Evolutionary conservation across 2,113 vertebrate genomes (phyloP), one percentile per base, ranked within the genome.

Genomic region (Camelus bactrianus): DNA sequence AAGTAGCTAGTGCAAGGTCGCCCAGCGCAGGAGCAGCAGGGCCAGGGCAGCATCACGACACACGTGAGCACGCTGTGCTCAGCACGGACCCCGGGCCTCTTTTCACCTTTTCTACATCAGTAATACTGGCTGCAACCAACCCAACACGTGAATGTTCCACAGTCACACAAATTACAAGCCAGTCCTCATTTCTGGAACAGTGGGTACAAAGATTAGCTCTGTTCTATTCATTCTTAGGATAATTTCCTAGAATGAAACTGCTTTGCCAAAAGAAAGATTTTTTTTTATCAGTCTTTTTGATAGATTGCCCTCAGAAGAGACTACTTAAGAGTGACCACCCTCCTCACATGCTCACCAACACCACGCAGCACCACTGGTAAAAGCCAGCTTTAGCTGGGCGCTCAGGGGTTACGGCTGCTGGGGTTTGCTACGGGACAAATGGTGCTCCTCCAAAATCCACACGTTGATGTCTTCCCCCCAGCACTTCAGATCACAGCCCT

Each of bases 361-460:
- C 4, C 38, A 42, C 38, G 38, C 38, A 42, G 52, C 7, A 15
- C 9, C 83, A 17, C 14, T 46, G n/a, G 54, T 3, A n/a, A 80
- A 62, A 83, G 22, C 8, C 65, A 30, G 20, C 35, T 20, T 5
- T 3, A 7, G 54, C 6, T 1, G 20, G 56, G 14, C 17, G 11
- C 58, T 12, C 12, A 12, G 0, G 0, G 1, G n/a, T 11, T 15
- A 12, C 0, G 1, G 16, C 83, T 28, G 3, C 20, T 15, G 26
- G 32, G 17, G 2, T 67, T 58, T n/a, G 10, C 38, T 38, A 69
- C 4, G 5, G 46, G 28, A 22, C 50, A n/a, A 83, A 46, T 19
- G 13, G 10, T 19, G 14, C 54, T 30, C n/a, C 81, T 38, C 46
- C 42, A 8, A 60, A 15, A 30, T 52, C 15, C 4, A 7, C 19